These are phyloP conservation scores for Drosophila melanica DNA, from an alignment of 1,140 invertebrate species.

Conservation along the genomic window DNA sequence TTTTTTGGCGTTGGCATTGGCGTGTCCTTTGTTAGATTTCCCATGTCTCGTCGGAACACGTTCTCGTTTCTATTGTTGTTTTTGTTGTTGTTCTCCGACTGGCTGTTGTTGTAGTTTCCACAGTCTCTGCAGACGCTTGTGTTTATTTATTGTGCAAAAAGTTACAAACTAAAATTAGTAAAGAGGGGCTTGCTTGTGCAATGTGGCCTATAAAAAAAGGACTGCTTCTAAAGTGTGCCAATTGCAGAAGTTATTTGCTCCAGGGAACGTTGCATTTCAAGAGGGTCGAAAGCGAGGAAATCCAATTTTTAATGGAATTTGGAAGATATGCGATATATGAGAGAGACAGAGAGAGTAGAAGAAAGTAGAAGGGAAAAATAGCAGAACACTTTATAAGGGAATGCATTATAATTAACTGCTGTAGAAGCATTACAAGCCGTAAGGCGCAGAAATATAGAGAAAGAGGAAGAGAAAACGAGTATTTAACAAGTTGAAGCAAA, in stretches of 20 bases:
- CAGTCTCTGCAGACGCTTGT: constrained; percentile 57
- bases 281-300: neutral
- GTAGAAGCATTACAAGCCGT: too few species aligned
- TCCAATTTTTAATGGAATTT: neutral
- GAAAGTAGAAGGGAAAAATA: too few species aligned
- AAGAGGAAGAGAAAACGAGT: too few species aligned
- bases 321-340: neutral
- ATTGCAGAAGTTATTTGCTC: constrained; percentile 64
- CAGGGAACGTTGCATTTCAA: constrained; percentile 1
- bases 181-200: constrained; percentile 38
- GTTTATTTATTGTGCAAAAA: constrained; percentile 73
- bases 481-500: too few species aligned
- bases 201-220: constrained; percentile 41
- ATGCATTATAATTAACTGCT: neutral
- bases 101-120: constrained; percentile 31
- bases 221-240: constrained; percentile 60
- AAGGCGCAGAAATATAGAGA: neutral
- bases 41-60: constrained; percentile 65
- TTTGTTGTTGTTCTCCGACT: constrained; percentile 9
- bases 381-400: neutral
- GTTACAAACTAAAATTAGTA: constrained; percentile 56
- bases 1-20: constrained; percentile 55
- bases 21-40: constrained; percentile 71
- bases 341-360: too few species aligned
- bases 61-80: constrained; percentile 35